Evolutionary conservation across 2,888 invertebrate genomes (phyloP).

Genomic region (Bembecia ichneumoniformis): DNA sequence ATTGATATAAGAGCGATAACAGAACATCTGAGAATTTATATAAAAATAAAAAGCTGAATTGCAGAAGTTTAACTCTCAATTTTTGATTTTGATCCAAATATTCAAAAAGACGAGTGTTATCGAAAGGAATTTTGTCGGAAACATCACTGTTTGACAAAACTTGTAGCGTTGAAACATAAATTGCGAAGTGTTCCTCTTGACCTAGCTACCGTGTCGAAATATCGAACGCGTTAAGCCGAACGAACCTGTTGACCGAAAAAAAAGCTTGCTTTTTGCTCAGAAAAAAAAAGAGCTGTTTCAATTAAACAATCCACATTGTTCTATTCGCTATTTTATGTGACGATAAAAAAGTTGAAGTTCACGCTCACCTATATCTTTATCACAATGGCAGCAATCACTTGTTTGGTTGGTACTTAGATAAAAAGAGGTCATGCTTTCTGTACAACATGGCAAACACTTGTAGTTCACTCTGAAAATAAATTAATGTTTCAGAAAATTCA

Average conservation of each 20-base stretch:
- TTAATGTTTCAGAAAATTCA: neutral
- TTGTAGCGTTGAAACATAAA: neutral
- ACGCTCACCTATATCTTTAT: conserved; percentile 76
- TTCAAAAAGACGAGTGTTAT: no score
- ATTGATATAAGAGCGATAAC: no score
- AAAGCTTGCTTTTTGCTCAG: neutral
- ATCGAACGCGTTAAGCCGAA: neutral
- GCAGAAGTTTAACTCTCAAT: no score
- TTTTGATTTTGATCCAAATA: no score
- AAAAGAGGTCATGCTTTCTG: conserved; percentile 58
- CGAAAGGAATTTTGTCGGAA: no score
- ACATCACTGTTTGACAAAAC: no score
- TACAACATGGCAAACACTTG: conserved; percentile 83
- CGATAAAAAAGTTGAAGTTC: neutral
- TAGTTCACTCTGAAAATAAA: conserved; percentile 73
- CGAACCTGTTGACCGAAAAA: neutral
- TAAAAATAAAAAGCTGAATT: no score
- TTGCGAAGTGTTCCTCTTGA: neutral
- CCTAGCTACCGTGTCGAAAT: neutral
- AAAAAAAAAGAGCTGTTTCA: neutral
- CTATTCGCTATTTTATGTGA: neutral
- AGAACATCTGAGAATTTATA: no score
- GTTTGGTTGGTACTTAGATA: conserved; percentile 42
- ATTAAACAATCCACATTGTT: neutral
- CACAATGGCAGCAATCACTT: conserved; percentile 77